These are phyloP conservation scores for Leucophenga varia DNA, from an alignment of 1,140 invertebrate species.

Conservation along the genomic window DNA sequence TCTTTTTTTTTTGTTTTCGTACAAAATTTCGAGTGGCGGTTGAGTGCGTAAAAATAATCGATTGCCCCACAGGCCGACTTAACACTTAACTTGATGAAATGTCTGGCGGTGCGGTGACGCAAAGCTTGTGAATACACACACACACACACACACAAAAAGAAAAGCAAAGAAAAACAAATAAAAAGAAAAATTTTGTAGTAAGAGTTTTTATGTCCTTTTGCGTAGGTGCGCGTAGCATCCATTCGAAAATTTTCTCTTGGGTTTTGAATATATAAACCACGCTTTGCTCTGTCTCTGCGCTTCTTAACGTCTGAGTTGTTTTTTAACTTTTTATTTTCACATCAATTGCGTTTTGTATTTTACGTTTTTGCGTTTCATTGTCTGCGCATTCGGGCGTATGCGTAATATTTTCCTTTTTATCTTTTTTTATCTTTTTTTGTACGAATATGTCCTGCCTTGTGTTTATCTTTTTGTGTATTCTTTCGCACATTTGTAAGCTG, in stretches of 20 bases:
- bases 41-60: slow-evolving; percentile 18
- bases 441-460: too few relatives aligned
- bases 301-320: slow-evolving; percentile 4
- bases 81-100: slow-evolving; percentile 23
- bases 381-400: slow-evolving; percentile 40
- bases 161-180: slow-evolving; percentile 6
- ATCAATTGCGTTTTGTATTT: slow-evolving; percentile 24
- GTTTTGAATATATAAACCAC: too few relatives aligned
- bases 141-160: slow-evolving; percentile 29
- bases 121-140: slow-evolving; percentile 6
- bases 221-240: not conserved
- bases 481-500: too few relatives aligned
- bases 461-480: too few relatives aligned
- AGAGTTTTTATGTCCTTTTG: not conserved
- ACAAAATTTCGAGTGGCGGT: slow-evolving; percentile 37
- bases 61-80: slow-evolving; percentile 10
- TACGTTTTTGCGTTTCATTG: not conserved
- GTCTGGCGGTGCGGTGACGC: slow-evolving; percentile 40
- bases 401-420: slow-evolving; percentile 20
- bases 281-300: too few relatives aligned
- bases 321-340: slow-evolving; percentile 33
- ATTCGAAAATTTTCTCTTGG: too few relatives aligned
- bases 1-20: too few relatives aligned
- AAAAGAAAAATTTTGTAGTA: too few relatives aligned
- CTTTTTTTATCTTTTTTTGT: too few relatives aligned